Conservation (phyloP, 2,888 invertebrate genomes). For the Yponomeuta cagnagella region DNA sequence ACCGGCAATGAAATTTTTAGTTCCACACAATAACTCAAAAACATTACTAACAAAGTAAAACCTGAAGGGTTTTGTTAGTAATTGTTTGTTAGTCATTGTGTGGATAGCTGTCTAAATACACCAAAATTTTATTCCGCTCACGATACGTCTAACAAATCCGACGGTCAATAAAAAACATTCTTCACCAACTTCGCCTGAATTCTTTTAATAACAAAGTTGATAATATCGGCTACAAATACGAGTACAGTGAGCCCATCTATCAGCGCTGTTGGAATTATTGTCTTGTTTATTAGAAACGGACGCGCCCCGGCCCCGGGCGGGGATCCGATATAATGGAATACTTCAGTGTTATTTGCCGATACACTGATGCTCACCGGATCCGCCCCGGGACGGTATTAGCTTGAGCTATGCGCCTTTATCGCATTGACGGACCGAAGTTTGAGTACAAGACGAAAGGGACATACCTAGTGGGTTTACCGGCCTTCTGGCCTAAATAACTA, state of each 20-base stretch:
- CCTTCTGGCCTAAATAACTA: no score
- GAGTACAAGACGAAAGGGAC: neutral
- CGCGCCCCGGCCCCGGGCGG: conserved; percentile 56
- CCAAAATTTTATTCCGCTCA: neutral
- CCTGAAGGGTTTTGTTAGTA: no score
- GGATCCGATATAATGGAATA: conserved; percentile 73
- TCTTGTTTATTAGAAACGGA: conserved; percentile 70
- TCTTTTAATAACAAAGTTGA: neutral
- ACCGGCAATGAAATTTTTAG: no score
- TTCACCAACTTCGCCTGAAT: neutral
- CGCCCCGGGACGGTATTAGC: conserved; percentile 62
- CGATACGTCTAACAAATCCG: neutral
- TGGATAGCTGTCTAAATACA: no score
- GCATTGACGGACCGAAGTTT: conserved; percentile 37
- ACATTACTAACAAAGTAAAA: no score
- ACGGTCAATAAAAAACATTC: neutral
- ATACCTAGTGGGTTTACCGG: neutral
- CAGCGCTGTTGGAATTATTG: conserved; percentile 35
- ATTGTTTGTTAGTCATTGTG: no score
- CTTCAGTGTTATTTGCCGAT: conserved; percentile 71
- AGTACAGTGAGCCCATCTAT: neutral
- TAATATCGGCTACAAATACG: neutral
- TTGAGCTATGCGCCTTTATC: conserved; percentile 48
- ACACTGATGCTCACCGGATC: conserved; percentile 60
- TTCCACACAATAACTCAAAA: no score